Percentiles rank a stretch among this genome's conserved stretches.
phyloP scores from a whole-genome alignment of 2,113 vertebrate genomes.

The Pelmatolapia mariae region DNA sequence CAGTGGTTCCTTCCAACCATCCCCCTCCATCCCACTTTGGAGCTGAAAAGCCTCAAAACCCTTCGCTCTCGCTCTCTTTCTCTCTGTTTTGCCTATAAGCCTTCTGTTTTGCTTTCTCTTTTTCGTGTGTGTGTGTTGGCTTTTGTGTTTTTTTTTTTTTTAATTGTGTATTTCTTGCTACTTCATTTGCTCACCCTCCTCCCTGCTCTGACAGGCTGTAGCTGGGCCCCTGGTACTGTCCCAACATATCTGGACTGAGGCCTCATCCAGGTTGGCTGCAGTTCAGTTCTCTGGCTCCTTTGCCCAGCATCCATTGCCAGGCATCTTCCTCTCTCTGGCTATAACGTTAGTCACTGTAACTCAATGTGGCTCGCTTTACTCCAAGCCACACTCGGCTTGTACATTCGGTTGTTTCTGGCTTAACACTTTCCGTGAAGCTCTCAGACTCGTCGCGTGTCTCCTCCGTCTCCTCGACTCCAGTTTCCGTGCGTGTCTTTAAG shows the following conservation, averaged over 20 bases:
- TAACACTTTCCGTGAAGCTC: constrained; percentile 2
- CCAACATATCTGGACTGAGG: constrained; percentile 63
- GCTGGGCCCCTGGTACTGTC: constrained; percentile 54
- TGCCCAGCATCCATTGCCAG: constrained; percentile 49
- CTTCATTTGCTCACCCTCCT: constrained; percentile 26
- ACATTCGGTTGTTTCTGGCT: constrained; percentile 48
- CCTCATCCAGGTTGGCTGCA: constrained; percentile 60
- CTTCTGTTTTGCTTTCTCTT: not conserved
- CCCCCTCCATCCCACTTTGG: constrained; percentile 47
- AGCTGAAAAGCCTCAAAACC: constrained; percentile 52
- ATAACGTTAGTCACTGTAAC: constrained; percentile 57
- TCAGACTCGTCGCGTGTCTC: constrained; percentile 14
- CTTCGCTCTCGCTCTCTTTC: constrained; percentile 2
- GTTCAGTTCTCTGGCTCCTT: constrained; percentile 60
- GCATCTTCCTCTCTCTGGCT: constrained; percentile 59
- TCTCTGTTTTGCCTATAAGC: constrained; percentile 29
- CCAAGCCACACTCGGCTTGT: constrained; percentile 40
- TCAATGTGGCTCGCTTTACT: constrained; percentile 52
- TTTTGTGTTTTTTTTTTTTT: not conserved
- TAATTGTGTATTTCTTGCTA: constrained; percentile 33
- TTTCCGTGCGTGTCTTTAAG: constrained; percentile 39
- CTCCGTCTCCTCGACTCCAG: constrained; percentile 29
- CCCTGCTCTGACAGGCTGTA: constrained; percentile 38
- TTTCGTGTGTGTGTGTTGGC: not conserved
- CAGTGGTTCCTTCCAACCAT: constrained; percentile 43